phyloP scores from a whole-genome alignment of 2,888 invertebrate genomes.

The Phania funesta region DNA sequence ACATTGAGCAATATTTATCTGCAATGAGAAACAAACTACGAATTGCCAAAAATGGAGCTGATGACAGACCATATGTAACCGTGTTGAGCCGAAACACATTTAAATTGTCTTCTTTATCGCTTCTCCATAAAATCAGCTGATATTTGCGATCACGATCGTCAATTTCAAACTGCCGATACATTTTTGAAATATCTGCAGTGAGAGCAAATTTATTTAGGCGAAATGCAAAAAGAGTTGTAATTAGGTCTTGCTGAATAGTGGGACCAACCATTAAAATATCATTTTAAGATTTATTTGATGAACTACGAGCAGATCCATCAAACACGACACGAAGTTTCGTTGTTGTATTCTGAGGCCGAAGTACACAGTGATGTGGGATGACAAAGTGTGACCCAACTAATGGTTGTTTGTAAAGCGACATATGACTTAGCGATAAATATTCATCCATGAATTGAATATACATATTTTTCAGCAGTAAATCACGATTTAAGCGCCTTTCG shows the following conservation, averaged over 20 bases:
- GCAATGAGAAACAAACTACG: background rate
- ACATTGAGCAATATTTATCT: background rate
- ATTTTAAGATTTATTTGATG: conserved; percentile 32
- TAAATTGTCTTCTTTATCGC: background rate
- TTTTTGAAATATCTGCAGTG: too few species aligned
- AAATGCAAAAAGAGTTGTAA: background rate
- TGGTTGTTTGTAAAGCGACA: background rate
- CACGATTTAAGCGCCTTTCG: conserved; percentile 34
- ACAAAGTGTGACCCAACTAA: background rate
- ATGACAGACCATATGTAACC: too few species aligned
- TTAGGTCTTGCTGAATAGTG: conserved; percentile 53
- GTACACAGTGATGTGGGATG: background rate
- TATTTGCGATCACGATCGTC: too few species aligned
- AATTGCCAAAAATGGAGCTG: too few species aligned
- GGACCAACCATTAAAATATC: conserved; percentile 52
- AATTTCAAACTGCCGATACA: too few species aligned
- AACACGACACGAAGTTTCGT: conserved; percentile 47
- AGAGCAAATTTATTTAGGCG: too few species aligned
- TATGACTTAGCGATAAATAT: conserved; percentile 34
- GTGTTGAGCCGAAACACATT: background rate
- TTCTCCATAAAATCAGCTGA: too few species aligned
- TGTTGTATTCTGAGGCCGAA: background rate
- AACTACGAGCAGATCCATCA: conserved; percentile 39
- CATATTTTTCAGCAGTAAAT: conserved; percentile 2
- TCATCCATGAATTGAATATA: conserved; percentile 18